Conservation (phyloP, 2,888 invertebrate genomes). For the Axea sp. region DNA sequence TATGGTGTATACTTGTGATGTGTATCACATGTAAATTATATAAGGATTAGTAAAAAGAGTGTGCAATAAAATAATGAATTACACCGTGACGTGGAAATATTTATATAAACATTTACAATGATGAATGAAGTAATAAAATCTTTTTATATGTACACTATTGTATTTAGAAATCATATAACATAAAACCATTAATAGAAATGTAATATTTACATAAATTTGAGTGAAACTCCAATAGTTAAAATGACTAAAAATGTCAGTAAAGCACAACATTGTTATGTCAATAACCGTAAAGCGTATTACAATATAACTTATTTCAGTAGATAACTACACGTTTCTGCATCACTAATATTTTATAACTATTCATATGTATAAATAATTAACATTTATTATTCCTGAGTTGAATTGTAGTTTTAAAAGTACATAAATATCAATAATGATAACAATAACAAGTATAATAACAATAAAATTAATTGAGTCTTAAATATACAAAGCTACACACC, state of each 20-base stretch:
- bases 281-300: slow-evolving; percentile 37
- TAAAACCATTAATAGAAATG: slow-evolving; percentile 40
- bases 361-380: slow-evolving; percentile 12
- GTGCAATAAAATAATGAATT: slow-evolving; percentile 15
- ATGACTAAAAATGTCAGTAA: slow-evolving; percentile 33
- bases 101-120: slow-evolving; percentile 36
- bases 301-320: slow-evolving; percentile 25
- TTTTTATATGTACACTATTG: slow-evolving; percentile 51
- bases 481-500: slow-evolving; percentile 16
- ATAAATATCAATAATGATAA: slow-evolving; percentile 24
- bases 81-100: slow-evolving; percentile 22
- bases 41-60: slow-evolving; percentile 39
- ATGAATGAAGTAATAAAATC: slow-evolving; percentile 55
- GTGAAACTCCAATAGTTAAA: slow-evolving; percentile 31
- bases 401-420: slow-evolving; percentile 10
- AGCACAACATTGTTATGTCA: slow-evolving; percentile 27
- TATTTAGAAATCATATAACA: slow-evolving; percentile 54
- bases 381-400: slow-evolving; percentile 41
- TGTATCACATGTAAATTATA: too few species aligned
- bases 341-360: too few species aligned
- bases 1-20: too few species aligned
- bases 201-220: slow-evolving; percentile 52
- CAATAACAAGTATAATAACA: neutral
- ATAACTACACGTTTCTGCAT: slow-evolving; percentile 11
- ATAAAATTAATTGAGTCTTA: slow-evolving; percentile 9